A percentile compares a stretch with the other conserved stretches of the same genome.
Conservation (phyloP, 2,888 invertebrate genomes). For the Latrodectus elegans region DNA sequence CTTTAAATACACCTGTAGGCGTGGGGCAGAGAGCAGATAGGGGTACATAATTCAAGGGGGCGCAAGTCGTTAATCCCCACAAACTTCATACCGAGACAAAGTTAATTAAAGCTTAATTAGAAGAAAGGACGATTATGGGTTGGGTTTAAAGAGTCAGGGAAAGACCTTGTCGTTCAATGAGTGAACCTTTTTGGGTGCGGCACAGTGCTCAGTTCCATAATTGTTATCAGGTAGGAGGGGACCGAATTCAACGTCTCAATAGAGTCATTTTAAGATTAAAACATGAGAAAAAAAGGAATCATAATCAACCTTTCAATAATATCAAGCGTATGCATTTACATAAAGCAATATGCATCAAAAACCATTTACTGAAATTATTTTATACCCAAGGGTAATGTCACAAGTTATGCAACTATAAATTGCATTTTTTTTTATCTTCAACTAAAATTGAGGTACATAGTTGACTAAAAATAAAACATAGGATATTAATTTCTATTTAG, state of each 20-base stretch:
- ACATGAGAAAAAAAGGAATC: no score
- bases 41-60: conserved; percentile 49
- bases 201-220: background rate
- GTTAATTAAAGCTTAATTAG: conserved; percentile 59
- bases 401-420: no score
- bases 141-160: conserved; percentile 14
- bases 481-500: no score
- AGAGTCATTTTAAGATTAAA: conserved; percentile 21
- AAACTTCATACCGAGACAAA: conserved; percentile 24
- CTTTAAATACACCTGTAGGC: conserved; percentile 12
- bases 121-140: conserved; percentile 30
- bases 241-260: conserved; percentile 4
- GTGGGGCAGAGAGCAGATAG: conserved; percentile 2
- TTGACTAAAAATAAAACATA: no score
- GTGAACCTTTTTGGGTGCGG: conserved; percentile 1
- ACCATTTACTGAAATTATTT: no score
- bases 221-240: conserved; percentile 19
- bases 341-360: no score
- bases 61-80: conserved; percentile 32
- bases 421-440: no score
- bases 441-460: no score
- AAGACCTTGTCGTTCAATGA: conserved; percentile 12
- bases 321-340: no score
- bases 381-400: no score
- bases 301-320: no score